Conservation (phyloP, 2,797 vertebrate genomes). For the Lycodopsis pacificus region DNA sequence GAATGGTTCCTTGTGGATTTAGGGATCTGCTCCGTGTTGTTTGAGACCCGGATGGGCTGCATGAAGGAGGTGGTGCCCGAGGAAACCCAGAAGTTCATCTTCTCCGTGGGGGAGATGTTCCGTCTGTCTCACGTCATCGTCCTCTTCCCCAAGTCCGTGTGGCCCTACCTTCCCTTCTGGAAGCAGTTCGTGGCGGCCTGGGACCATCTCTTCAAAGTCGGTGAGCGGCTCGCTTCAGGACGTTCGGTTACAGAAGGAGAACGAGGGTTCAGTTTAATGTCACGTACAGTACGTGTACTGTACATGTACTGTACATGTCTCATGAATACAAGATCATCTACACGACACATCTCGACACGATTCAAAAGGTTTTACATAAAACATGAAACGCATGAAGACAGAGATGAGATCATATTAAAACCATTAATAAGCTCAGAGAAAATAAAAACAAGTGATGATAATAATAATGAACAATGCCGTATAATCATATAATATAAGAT, state of each 20-base stretch:
- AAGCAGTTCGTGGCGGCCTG: constrained; percentile 82
- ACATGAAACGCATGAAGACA: too few relatives aligned
- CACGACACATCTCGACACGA: too few relatives aligned
- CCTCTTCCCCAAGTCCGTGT: constrained; percentile 79
- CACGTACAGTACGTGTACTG: too few relatives aligned
- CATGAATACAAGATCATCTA: too few relatives aligned
- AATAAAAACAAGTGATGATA: too few relatives aligned
- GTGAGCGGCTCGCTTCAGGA: constrained; percentile 64
- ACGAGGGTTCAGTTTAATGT: too few relatives aligned
- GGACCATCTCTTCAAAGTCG: constrained; percentile 85
- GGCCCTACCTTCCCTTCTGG: constrained; percentile 84
- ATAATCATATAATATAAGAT: too few relatives aligned
- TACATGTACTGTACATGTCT: too few relatives aligned
- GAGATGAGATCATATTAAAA: too few relatives aligned
- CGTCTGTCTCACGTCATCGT: constrained; percentile 74
- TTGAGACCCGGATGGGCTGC: constrained; percentile 86
- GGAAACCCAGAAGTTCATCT: constrained; percentile 85
- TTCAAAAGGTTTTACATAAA: too few relatives aligned
- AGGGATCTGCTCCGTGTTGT: constrained; percentile 85
- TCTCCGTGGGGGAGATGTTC: constrained; percentile 87
- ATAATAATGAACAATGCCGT: too few relatives aligned
- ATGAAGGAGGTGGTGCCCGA: constrained; percentile 80
- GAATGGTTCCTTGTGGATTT: not conserved
- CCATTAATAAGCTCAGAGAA: too few relatives aligned
- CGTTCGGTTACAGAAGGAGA: not conserved